phyloP scores from a whole-genome alignment of 2,888 invertebrate species.

The Taenaris catops region DNA sequence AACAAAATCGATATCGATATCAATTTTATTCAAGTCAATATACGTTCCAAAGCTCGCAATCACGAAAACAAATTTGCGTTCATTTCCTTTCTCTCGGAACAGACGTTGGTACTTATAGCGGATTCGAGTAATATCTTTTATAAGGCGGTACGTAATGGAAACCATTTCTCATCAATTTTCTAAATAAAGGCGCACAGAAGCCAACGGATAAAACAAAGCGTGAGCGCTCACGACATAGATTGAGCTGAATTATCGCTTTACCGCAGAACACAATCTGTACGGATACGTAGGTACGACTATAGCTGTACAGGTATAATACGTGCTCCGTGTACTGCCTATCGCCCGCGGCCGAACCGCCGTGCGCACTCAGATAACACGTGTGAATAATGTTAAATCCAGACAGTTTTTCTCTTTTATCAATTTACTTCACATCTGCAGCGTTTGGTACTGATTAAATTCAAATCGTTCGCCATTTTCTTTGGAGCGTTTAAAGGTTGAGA shows the following conservation, averaged over 20 bases:
- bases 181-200: slow-evolving; percentile 79
- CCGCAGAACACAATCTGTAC: slow-evolving; percentile 76
- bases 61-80: slow-evolving; percentile 78
- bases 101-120: slow-evolving; percentile 42
- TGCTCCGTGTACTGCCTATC: slow-evolving; percentile 29
- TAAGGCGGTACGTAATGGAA: slow-evolving; percentile 75
- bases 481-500: slow-evolving; percentile 30
- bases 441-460: slow-evolving; percentile 56
- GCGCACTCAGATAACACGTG: slow-evolving; percentile 68
- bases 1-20: slow-evolving; percentile 69
- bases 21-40: slow-evolving; percentile 70
- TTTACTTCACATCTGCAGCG: slow-evolving; percentile 55
- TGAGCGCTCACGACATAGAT: slow-evolving; percentile 77
- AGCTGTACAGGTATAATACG: slow-evolving; percentile 12
- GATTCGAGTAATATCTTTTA: slow-evolving; percentile 63
- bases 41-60: slow-evolving; percentile 65
- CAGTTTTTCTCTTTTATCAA: slow-evolving; percentile 66
- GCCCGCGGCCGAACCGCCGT: slow-evolving; percentile 38
- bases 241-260: slow-evolving; percentile 79
- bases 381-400: slow-evolving; percentile 68
- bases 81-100: slow-evolving; percentile 69
- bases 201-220: slow-evolving; percentile 77
- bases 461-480: slow-evolving; percentile 29
- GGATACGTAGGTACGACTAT: slow-evolving; percentile 20
- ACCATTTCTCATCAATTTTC: slow-evolving; percentile 80